phyloP scores from a whole-genome alignment of 2,888 invertebrate genomes.

The Diabrotica balteata region DNA sequence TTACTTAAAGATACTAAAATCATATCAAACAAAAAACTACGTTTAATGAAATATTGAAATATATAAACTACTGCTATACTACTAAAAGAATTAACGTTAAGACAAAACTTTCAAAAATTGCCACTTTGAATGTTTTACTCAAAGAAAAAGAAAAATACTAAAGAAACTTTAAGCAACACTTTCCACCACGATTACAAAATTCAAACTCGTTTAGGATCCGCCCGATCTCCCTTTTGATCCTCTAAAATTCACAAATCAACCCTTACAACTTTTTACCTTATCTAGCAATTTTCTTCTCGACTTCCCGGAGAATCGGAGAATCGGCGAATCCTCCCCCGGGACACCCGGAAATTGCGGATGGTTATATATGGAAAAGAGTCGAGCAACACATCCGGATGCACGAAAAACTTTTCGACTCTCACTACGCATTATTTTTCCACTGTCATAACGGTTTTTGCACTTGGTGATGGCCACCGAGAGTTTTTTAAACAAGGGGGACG shows the following conservation, averaged over 20 bases:
- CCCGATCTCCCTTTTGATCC: slow-evolving; percentile 7
- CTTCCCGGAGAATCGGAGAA: slow-evolving; percentile 21
- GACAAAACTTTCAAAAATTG: no score
- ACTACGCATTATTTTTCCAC: slow-evolving; percentile 37
- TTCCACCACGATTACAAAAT: no score
- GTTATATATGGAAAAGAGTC: slow-evolving; percentile 51
- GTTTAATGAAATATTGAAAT: no score
- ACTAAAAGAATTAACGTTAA: no score
- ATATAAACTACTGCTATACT: no score
- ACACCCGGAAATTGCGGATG: slow-evolving; percentile 52
- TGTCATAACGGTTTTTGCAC: slow-evolving; percentile 36
- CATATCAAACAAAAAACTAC: no score
- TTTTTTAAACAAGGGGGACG: slow-evolving; percentile 18
- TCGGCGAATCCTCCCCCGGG: slow-evolving; percentile 34
- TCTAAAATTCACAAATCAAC: slow-evolving; percentile 12
- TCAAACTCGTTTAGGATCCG: no score
- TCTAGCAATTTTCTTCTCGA: slow-evolving; percentile 27
- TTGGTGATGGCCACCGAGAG: slow-evolving; percentile 5
- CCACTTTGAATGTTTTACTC: no score
- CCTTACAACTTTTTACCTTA: slow-evolving; percentile 26
- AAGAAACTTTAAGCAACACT: no score
- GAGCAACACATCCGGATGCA: slow-evolving; percentile 35
- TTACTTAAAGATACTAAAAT: no score
- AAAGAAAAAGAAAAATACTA: no score
- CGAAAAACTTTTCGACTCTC: slow-evolving; percentile 36